phyloP scores from a whole-genome alignment of 2,888 invertebrate genomes.

The Callinectes sapidus region DNA sequence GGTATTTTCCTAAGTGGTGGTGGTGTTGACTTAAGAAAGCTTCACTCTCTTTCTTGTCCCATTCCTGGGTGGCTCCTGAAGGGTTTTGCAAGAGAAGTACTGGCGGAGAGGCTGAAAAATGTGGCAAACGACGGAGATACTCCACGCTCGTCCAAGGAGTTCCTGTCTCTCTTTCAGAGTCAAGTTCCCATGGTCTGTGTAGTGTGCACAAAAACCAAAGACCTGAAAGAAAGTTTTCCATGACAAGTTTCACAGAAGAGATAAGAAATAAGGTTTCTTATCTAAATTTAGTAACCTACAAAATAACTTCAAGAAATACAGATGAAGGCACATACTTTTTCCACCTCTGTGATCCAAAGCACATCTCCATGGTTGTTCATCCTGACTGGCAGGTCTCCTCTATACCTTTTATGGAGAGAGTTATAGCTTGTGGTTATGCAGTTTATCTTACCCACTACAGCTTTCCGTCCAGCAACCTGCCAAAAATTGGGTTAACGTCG shows the following conservation, averaged over 20 bases:
- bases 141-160: slow-evolving; percentile 80
- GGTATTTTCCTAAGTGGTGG: no score
- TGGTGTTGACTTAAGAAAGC: no score
- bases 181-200: slow-evolving; percentile 79
- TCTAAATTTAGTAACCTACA: no score
- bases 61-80: no score
- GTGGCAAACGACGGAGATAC: slow-evolving; percentile 78
- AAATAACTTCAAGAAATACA: no score
- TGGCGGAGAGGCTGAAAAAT: slow-evolving; percentile 76
- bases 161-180: slow-evolving; percentile 76
- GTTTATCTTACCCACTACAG: neutral
- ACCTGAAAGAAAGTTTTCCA: slow-evolving; percentile 74
- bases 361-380: neutral
- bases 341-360: neutral
- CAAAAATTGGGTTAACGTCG: neutral
- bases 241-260: neutral
- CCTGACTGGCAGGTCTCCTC: neutral
- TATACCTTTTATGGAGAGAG: neutral
- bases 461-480: neutral
- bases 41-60: no score
- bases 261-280: neutral
- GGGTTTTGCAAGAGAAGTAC: slow-evolving; percentile 14
- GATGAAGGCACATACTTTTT: neutral
- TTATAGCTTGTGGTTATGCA: neutral
- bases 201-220: slow-evolving; percentile 80